Conservation (phyloP, 2,797 vertebrate species). For the Erpetoichthys calabaricus region DNA sequence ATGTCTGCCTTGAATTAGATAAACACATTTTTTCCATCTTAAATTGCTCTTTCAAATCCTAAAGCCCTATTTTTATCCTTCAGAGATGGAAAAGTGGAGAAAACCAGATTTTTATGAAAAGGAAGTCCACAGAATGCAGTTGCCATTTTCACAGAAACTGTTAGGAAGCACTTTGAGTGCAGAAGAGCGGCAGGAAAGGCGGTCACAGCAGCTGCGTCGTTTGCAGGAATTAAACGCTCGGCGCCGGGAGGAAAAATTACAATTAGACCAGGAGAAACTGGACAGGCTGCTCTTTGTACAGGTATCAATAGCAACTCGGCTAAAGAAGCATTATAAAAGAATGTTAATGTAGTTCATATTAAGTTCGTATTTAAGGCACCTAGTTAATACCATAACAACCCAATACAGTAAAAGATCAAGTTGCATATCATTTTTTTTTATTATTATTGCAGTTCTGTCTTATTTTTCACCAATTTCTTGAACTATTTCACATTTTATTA, state of each 20-base stretch:
- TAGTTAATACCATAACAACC: neutral
- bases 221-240: constrained; percentile 84
- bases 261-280: constrained; percentile 80
- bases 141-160: constrained; percentile 77
- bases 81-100: constrained; percentile 84
- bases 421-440: no score
- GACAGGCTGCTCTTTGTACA: constrained; percentile 72
- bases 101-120: constrained; percentile 79
- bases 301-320: constrained; percentile 30
- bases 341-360: neutral
- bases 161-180: constrained; percentile 61
- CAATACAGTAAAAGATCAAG: neutral
- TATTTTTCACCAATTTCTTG: no score
- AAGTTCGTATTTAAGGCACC: neutral
- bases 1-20: no score
- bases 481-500: no score
- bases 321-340: neutral
- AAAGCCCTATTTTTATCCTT: neutral
- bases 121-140: constrained; percentile 86
- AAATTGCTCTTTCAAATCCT: no score
- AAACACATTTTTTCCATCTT: no score
- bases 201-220: constrained; percentile 77
- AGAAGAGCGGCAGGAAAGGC: constrained; percentile 79
- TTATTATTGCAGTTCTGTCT: no score
- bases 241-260: constrained; percentile 78